Base-by-base conservation (phyloP, 2,797 vertebrate genomes). In the Cirrhinus mrigala region DNA sequence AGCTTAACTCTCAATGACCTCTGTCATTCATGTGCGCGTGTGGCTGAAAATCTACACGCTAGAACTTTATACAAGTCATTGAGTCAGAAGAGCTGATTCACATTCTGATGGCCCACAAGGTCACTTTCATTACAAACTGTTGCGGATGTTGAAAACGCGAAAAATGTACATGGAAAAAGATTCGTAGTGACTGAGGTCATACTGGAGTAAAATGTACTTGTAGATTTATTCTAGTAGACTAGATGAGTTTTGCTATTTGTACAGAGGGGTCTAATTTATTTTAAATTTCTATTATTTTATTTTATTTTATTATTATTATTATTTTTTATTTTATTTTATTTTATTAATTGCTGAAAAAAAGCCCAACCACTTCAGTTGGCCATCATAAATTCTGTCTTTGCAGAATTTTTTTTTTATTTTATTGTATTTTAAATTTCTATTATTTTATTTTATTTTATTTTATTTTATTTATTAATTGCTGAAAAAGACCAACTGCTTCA, bases 1-100 rank as follows among this genome's bases (percentile, higher is more conserved):
- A 75, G 81, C 71, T 75, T 64, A 18, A 80, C 9, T 71, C 68
- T 80, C n/a, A 68, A 33, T 83, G 78, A 83, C 82, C 75, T 79
- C 75, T 78, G 68, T 80, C 29, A 68, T 85, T 60, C 20, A 60
- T 86, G 80, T 85, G 70, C 70, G 69, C 14, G 66, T 33, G 56
- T 84, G 74, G 60, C 78, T 84, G 79, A 50, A 14, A 44, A 70
- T 79, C 56, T 85, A 84, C 81, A 77, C 85, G 40, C 60, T 16
- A 33, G 18, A 20, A 64, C 58, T 82, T 58, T 29, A 44, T 4
- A 10, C n/a, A 50, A 16, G 58, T 14, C 22, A 11, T 50, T 50
- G 70, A 76, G 8, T 81, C 50, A 29, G 6, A 62, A 75, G 70
- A 64, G 20, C 14, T 44, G 37, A 82, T 71, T 58, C 15, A 24